phyloP scores from a whole-genome alignment of 2,113 vertebrate genomes.

The Neolamprologus longior region DNA sequence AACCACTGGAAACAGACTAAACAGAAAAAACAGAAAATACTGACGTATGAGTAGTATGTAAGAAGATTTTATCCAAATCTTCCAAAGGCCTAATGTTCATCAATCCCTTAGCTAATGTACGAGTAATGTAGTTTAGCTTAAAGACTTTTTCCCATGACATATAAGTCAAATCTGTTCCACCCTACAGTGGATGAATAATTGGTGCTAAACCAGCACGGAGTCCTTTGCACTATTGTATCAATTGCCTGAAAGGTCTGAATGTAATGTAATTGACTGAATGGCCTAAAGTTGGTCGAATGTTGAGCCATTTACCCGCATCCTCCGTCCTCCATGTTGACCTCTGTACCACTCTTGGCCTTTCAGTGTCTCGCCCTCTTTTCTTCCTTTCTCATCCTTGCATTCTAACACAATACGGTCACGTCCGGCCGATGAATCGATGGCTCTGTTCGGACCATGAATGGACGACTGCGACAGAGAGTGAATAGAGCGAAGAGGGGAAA shows the following conservation, averaged over 20 bases:
- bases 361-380: conserved; percentile 1
- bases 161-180: neutral
- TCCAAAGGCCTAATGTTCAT: neutral
- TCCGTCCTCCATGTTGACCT: conserved; percentile 35
- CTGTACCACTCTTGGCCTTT: conserved; percentile 23
- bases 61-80: neutral
- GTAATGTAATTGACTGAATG: neutral
- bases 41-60: neutral
- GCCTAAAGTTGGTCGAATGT: neutral
- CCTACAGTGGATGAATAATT: conserved; percentile 34
- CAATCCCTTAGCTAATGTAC: neutral
- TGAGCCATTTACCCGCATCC: neutral
- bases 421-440: conserved; percentile 60
- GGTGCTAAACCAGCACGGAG: neutral
- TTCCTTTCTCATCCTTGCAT: conserved; percentile 45
- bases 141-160: conserved; percentile 41
- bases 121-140: neutral
- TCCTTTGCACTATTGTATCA: neutral
- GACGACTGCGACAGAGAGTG: conserved; percentile 16
- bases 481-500: conserved; percentile 16
- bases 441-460: conserved; percentile 60
- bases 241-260: conserved; percentile 7
- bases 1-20: neutral
- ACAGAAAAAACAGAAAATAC: neutral
- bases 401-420: conserved; percentile 58